Base-by-base conservation (phyloP, 1,140 invertebrate genomes). In the Augochlora pura region DNA sequence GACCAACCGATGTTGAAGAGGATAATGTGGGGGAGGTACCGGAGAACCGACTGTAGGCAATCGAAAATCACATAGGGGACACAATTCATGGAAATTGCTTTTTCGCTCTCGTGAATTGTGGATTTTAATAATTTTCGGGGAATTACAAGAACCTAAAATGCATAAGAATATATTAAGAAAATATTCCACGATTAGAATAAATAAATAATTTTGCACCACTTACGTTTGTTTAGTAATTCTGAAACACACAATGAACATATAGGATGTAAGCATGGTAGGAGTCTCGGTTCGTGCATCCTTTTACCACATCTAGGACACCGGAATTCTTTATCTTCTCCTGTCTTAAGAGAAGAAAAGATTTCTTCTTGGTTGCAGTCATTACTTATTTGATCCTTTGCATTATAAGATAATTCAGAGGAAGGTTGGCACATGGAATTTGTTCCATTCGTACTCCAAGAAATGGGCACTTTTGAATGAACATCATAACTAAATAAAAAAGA, bases 181-280 rank as follows among this genome's bases (percentile, higher is more conserved):
- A 25, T 42, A 21, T 10, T 52, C 5, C 6, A 6, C 57, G 12
- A 10, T 59, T 57, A 18, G 42, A 64, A 68, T 57, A 3, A 42
- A 6, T 64, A 38, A 42, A 6, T 64, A 27, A 21, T 70, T 77
- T 4, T 16, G 12, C 5, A 10, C 27, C 5, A 64, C 80, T 79
- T 66, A 86, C 80, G 5, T 87, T 85, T 84, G 39, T 66, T 89
- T 74, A 88, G 89, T 49, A 91, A 86, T 74, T 91, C 86, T 10
- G 88, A 86, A 52, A 93, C 84, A 80, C 91, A 93, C 8, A 71
- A 62, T 12, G 84, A 88, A 67, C 92, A 93, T 25, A 93, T 88
- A 23, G 91, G 86, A 86, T 92, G 92, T 6, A 93, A 86, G 57
- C 92, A 93, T 71, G 91, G 88, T 27, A 93, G 86, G 25, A 93